Evolutionary conservation across 2,888 invertebrate species (phyloP).

Genomic region (Cyrtodaria siliqua): DNA sequence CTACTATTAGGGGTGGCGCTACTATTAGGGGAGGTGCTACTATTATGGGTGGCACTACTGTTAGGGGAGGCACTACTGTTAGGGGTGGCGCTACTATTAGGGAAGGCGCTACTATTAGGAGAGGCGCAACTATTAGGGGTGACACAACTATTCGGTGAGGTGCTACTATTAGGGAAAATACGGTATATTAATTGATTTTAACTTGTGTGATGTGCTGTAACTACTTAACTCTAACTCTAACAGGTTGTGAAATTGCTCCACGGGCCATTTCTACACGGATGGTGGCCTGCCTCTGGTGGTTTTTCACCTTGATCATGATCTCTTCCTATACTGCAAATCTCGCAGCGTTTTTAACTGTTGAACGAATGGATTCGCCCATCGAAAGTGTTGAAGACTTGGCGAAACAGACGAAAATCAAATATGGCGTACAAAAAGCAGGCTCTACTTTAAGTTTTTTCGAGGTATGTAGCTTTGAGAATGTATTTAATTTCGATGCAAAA

Average conservation of each 20-base stretch:
- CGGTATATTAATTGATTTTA: too few species aligned
- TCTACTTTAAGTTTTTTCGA: conserved; percentile 98
- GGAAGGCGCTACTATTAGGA: too few species aligned
- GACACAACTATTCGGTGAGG: too few species aligned
- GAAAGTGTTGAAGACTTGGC: conserved; percentile 98
- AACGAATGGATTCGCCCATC: conserved; percentile 97
- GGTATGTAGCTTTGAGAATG: conserved; percentile 83
- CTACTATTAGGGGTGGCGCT: too few species aligned
- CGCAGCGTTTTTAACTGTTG: conserved; percentile 99
- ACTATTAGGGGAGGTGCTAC: too few species aligned
- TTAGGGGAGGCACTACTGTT: too few species aligned
- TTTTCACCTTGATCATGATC: conserved; percentile 99
- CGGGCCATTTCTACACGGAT: conserved; percentile 92
- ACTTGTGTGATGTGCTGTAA: too few species aligned
- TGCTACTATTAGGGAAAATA: too few species aligned
- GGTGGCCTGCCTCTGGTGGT: conserved; percentile 98
- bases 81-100: too few species aligned
- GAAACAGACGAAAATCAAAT: conserved; percentile 96
- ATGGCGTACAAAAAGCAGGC: conserved; percentile 97
- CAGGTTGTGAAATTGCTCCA: conserved; percentile 87
- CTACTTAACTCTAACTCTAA: neutral
- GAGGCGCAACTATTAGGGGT: too few species aligned
- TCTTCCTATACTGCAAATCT: conserved; percentile 99
- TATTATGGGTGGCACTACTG: too few species aligned
- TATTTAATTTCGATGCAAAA: too few species aligned